Conservation (phyloP, 2,888 invertebrate species). For the Rotaria macrura region DNA sequence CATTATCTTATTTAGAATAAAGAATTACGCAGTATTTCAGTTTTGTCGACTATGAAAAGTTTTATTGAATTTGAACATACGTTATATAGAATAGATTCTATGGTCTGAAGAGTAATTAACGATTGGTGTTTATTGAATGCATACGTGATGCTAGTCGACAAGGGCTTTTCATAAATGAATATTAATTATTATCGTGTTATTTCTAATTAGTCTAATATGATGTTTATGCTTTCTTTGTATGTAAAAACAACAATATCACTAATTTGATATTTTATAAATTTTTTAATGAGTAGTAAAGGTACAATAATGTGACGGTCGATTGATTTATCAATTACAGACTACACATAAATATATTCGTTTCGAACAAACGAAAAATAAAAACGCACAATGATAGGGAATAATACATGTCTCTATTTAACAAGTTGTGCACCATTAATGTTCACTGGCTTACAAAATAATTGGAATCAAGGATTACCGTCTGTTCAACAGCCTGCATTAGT, state of each 20-base stretch:
- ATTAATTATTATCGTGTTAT: background rate
- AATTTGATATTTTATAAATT: background rate
- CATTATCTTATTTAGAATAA: no score
- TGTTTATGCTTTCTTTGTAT: background rate
- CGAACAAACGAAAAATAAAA: background rate
- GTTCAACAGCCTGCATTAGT: background rate
- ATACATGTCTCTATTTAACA: background rate
- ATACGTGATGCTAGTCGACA: no score
- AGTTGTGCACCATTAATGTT: background rate
- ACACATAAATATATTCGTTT: background rate
- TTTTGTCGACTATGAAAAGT: no score
- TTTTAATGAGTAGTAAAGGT: background rate
- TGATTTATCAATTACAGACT: background rate
- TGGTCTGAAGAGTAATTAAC: no score
- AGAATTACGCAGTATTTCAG: no score
- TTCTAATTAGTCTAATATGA: background rate
- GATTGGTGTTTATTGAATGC: no score
- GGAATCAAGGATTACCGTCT: background rate
- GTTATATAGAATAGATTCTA: no score
- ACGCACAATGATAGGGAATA: background rate
- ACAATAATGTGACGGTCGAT: background rate
- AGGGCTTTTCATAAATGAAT: no score
- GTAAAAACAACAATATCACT: background rate
- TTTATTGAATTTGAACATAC: no score
- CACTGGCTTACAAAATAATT: background rate